Evolutionary conservation across 2,888 invertebrate genomes (phyloP), one percentile per base, ranked within the genome.

Genomic region (Galeruca laticollis): DNA sequence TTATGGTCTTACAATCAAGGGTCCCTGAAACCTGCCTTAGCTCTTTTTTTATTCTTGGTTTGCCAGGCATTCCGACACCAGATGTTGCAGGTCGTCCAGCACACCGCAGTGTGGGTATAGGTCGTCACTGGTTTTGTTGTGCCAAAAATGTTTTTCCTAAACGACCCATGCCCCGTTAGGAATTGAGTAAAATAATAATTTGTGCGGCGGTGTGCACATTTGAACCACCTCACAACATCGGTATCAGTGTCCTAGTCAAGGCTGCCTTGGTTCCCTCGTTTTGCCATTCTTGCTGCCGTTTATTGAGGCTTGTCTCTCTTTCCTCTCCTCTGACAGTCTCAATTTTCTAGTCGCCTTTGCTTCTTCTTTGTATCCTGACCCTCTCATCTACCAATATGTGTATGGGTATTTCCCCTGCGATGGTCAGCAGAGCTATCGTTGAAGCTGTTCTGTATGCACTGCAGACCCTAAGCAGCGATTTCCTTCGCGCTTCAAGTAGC

Each of bases 221-320:
- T 20, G n/a, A 37, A 11, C 65, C 65, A 57, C 2, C n/a, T 20
- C 13, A 20, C 20, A 11, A 67, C 15, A 11, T 49, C 13, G 60
- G 67, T 31, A 64, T 64, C 13, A 64, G 18, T 11, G 21, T 26
- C 18, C 63, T 62, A 9, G 57, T 63, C 64, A 63, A 69, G 31
- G 51, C 31, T 2, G 68, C 60, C 35, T 33, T 61, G 18, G 15
- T 11, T 18, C 13, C 11, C 18, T 51, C 26, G 11, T 18, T 20
- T 13, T 47, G 21, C 60, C 69, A 69, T 56, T 31, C 40, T 10
- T 31, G 21, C 18, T 68, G 68, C 56, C 62, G 62, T 26, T 54
- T 31, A 2, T 54, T 31, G 18, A 43, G 11, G 3, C 13, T 40
- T 1, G 4, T 20, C 37, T 65, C 26, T 1, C 26, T 26, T 26